Evolutionary conservation across 2,113 vertebrate species (phyloP).

Genomic region (Octodon degus): DNA sequence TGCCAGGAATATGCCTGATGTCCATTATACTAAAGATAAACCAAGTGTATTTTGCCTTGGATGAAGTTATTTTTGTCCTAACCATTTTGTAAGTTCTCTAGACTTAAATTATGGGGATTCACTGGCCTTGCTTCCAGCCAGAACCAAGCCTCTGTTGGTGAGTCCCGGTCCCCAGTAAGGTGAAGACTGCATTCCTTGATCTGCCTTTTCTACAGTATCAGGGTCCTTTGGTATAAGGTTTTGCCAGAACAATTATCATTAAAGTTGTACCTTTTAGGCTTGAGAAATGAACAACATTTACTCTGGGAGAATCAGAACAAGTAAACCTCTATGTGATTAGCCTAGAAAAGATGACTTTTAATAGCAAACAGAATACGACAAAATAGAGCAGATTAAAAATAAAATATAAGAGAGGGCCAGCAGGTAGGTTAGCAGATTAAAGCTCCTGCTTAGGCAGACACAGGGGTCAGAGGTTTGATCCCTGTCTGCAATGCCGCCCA

Average conservation of each 20-base stretch:
- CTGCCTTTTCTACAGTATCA: background rate
- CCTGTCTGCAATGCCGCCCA: too few species aligned
- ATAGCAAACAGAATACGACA: background rate
- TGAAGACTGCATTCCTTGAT: background rate
- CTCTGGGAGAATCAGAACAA: background rate
- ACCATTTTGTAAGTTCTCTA: background rate
- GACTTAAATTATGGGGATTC: background rate
- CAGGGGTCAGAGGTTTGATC: too few species aligned
- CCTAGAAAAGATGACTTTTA: background rate
- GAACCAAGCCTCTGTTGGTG: background rate
- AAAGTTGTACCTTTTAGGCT: background rate
- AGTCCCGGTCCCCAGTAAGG: background rate
- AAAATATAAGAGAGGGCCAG: background rate
- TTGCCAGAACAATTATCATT: background rate
- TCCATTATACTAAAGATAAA: background rate
- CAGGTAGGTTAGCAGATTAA: too few species aligned
- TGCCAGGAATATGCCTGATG: background rate
- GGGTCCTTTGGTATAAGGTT: background rate
- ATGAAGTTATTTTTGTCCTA: background rate
- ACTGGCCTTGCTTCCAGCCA: background rate
- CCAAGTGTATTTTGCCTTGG: background rate
- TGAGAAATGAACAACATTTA: background rate
- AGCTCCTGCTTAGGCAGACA: too few species aligned
- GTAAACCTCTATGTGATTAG: background rate
- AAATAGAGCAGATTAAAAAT: background rate